Base-by-base conservation (phyloP, 2,797 vertebrate species). In the Eulemur rubriventer region DNA sequence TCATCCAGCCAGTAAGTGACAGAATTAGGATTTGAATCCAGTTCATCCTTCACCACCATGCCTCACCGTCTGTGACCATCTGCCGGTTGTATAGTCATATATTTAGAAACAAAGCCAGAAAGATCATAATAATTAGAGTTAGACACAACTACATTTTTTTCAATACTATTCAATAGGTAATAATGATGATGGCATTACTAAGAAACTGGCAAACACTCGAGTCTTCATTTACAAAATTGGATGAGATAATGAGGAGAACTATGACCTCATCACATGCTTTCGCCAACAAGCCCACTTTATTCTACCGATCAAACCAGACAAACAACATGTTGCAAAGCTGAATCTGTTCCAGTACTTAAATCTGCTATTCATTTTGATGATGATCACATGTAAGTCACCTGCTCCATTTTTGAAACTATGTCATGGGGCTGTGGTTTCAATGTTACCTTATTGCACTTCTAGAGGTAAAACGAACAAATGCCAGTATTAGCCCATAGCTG, bases 71-170 rank as follows among this genome's bases (percentile, higher is more conserved):
- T 67, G 12, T 26, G 67, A 61, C 50, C 63, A 91, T 95, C 67
- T 97, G 84, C 14, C 2, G 59, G 26, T 76, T 83, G 30, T 57
- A 55, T 24, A 80, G 38, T 20, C 30, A 4, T 57, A 24, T 91
- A 95, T 96, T 95, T 95, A 94, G 87, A 96, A 87, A 73, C 90
- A 86, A 84, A 83, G 75, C 85, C 63, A 35, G 52, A 63, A 63
- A 78, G 46, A 89, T 83, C 65, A 87, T 57, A 35, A 85, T 86
- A 72, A 94, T 94, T 93, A 92, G 57, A 94, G 26, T 2, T 91
- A 67, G 83, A 78, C 78, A 81, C 55, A 81, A 48, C 57, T 73
- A 72, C 26, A 28, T 52, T 81, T 82, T 48, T 89, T 57, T 57
- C 86, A 78, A 1, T 22, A n/a, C 70, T 48, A 57, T 84, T 94